Evolutionary conservation across 1,140 invertebrate genomes (phyloP).

Genomic region (Drosophila erecta): DNA sequence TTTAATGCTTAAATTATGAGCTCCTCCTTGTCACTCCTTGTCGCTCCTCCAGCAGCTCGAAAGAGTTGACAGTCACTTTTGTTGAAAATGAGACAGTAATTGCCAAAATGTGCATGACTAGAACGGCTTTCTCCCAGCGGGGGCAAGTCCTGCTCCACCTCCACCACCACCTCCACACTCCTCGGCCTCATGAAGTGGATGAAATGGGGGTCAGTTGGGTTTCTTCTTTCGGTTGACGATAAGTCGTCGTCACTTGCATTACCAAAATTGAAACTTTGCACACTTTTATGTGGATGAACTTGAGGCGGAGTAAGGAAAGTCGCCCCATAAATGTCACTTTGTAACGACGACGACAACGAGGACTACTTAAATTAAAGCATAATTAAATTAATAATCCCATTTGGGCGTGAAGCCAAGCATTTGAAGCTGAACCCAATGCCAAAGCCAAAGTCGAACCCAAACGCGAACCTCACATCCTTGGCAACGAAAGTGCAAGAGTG

Average conservation of each 20-base stretch:
- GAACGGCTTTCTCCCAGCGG: slow-evolving; percentile 45
- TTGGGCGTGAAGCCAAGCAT: slow-evolving; percentile 69
- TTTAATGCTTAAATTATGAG: slow-evolving; percentile 83
- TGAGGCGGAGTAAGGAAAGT: not conserved
- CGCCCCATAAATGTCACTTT: slow-evolving; percentile 67
- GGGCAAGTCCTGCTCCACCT: slow-evolving; percentile 9
- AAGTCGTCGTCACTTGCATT: slow-evolving; percentile 69
- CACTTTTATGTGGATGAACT: slow-evolving; percentile 40
- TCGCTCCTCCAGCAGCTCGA: slow-evolving; percentile 8
- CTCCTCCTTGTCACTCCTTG: slow-evolving; percentile 42
- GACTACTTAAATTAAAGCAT: slow-evolving; percentile 83
- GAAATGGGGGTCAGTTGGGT: slow-evolving; percentile 56
- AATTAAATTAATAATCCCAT: slow-evolving; percentile 84
- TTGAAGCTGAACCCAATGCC: slow-evolving; percentile 9
- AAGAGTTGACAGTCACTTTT: slow-evolving; percentile 81
- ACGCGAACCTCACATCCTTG: not conserved
- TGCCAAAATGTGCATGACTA: slow-evolving; percentile 75
- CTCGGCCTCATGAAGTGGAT: not conserved
- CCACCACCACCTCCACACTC: not conserved
- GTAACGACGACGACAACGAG: slow-evolving; percentile 60
- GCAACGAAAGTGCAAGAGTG: slow-evolving; percentile 2
- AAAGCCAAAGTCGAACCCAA: not conserved
- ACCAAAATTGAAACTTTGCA: slow-evolving; percentile 75
- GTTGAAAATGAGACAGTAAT: slow-evolving; percentile 82
- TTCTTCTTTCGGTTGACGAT: slow-evolving; percentile 60